Percentiles rank a stretch among this genome's conserved stretches.
Conservation (phyloP, 2,113 vertebrate species). For the Alligator sinensis region DNA sequence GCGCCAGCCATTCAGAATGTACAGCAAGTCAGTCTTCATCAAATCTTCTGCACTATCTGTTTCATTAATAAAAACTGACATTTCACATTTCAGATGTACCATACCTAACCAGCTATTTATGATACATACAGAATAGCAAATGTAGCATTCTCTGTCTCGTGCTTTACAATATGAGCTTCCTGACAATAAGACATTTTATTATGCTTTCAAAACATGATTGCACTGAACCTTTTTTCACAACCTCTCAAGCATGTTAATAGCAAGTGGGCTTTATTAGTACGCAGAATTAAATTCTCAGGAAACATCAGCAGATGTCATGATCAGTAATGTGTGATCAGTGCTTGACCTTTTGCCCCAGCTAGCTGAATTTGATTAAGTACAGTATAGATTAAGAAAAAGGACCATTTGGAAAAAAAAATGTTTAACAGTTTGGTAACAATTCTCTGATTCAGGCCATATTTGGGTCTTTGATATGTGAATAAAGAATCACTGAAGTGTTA, state of each 20-base stretch:
- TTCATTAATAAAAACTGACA: constrained; percentile 73
- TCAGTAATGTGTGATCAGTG: constrained; percentile 81
- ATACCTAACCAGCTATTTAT: constrained; percentile 48
- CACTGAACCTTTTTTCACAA: constrained; percentile 72
- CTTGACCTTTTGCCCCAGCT: constrained; percentile 76
- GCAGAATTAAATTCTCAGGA: constrained; percentile 76
- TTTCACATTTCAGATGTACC: constrained; percentile 62
- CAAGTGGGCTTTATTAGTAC: constrained; percentile 67
- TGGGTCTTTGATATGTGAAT: background rate
- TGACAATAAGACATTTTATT: constrained; percentile 67
- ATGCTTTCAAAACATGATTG: constrained; percentile 75
- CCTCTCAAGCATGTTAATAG: constrained; percentile 71
- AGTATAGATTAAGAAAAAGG: constrained; percentile 64
- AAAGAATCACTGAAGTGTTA: background rate
- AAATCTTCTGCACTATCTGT: background rate
- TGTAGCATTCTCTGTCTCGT: constrained; percentile 34
- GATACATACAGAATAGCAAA: constrained; percentile 50
- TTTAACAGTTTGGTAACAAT: background rate
- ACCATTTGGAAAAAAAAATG: constrained; percentile 40
- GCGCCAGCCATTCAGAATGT: background rate
- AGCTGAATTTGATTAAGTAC: constrained; percentile 83
- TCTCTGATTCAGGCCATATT: background rate
- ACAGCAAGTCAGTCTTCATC: constrained; percentile 50
- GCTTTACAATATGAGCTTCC: constrained; percentile 26
- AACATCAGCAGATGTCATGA: constrained; percentile 67